Evolutionary conservation across 2,888 invertebrate genomes (phyloP).

Genomic region (Troides helena): DNA sequence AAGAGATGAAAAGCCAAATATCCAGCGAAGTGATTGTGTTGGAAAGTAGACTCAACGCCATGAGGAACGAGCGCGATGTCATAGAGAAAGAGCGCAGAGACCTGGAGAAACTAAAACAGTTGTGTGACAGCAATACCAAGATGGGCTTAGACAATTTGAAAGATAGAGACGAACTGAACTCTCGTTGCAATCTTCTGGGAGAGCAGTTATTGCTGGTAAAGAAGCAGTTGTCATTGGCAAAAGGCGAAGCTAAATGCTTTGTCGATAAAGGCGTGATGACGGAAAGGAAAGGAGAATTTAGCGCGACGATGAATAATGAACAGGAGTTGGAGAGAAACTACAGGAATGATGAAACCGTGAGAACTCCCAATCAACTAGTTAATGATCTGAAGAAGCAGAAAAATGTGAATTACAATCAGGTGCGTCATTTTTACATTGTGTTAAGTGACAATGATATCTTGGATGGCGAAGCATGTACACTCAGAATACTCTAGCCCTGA

Average conservation of each 20-base stretch:
- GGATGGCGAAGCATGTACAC: too few relatives aligned
- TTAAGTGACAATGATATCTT: too few relatives aligned
- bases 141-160: constrained; percentile 23
- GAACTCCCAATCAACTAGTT: constrained; percentile 49
- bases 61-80: constrained; percentile 58
- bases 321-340: constrained; percentile 37
- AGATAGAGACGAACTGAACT: constrained; percentile 43
- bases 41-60: constrained; percentile 50
- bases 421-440: constrained; percentile 30
- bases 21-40: constrained; percentile 55
- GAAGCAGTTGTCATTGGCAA: constrained; percentile 49
- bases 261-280: constrained; percentile 54
- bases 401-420: constrained; percentile 66
- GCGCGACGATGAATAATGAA: constrained; percentile 49
- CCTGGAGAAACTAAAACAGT: constrained; percentile 42
- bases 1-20: constrained; percentile 64
- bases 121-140: constrained; percentile 35
- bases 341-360: constrained; percentile 40
- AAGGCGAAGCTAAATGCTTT: constrained; percentile 46
- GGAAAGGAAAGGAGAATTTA: constrained; percentile 35
- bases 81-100: constrained; percentile 54
- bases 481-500: too few relatives aligned
- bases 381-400: constrained; percentile 69
- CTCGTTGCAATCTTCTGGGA: constrained; percentile 52
- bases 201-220: constrained; percentile 53